Percentiles rank a stretch among this genome's conserved stretches.
Conservation (phyloP, 2,888 invertebrate species). For the Sarcophaga caerulescens region DNA sequence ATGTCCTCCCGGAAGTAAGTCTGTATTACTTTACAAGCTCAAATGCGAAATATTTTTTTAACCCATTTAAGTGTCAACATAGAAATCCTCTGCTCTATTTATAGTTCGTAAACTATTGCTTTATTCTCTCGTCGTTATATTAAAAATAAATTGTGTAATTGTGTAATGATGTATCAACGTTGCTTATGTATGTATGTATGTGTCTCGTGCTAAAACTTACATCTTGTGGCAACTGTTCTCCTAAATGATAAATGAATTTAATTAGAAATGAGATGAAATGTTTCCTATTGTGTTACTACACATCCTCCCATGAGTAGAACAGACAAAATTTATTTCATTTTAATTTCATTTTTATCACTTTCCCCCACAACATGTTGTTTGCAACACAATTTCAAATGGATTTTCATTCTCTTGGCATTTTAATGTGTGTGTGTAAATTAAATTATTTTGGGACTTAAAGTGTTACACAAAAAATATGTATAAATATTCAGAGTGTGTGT, state of each 20-base stretch:
- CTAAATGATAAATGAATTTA: constrained; percentile 56
- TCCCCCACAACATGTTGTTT: not conserved
- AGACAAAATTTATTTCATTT: constrained; percentile 18
- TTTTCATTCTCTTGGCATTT: too few species aligned
- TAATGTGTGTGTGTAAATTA: not conserved
- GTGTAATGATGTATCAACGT: not conserved
- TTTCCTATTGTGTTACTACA: constrained; percentile 18
- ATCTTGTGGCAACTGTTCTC: constrained; percentile 30
- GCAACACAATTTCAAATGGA: not conserved
- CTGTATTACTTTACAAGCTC: too few species aligned
- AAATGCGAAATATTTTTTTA: too few species aligned
- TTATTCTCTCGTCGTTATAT: not conserved
- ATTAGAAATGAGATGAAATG: constrained; percentile 17
- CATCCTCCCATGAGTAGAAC: constrained; percentile 10
- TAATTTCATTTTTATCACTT: constrained; percentile 28
- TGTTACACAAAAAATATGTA: too few species aligned
- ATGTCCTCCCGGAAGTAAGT: too few species aligned
- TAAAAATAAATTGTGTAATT: not conserved
- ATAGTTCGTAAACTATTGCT: not conserved
- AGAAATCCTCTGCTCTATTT: too few species aligned
- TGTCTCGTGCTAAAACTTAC: too few species aligned
- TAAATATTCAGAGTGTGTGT: too few species aligned
- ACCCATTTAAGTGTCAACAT: too few species aligned
- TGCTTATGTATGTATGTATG: not conserved
- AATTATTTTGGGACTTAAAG: not conserved